Percentiles rank a stretch among this genome's conserved stretches.
phyloP scores from a whole-genome alignment of 2,888 invertebrate genomes.

The Nomada goodeniana region DNA sequence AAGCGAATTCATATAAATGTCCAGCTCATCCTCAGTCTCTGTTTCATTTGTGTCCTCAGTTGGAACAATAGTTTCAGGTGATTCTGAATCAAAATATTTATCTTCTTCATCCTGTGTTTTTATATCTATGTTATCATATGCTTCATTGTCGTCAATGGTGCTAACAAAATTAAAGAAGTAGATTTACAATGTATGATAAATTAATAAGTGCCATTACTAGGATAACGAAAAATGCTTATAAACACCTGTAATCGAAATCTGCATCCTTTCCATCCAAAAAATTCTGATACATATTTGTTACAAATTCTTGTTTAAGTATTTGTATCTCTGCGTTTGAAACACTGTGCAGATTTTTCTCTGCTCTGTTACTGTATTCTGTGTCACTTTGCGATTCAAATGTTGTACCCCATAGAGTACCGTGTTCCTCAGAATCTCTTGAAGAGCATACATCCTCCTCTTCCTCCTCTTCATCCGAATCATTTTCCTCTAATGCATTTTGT shows the following conservation, averaged over 20 bases:
- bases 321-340: conserved; percentile 85
- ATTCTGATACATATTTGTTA: conserved; percentile 93
- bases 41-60: conserved; percentile 69
- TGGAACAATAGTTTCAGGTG: conserved; percentile 85
- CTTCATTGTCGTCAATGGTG: conserved; percentile 91
- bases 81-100: conserved; percentile 95
- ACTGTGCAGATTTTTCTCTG: conserved; percentile 68
- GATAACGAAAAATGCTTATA: conserved; percentile 1
- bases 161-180: conserved; percentile 79
- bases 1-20: conserved; percentile 88
- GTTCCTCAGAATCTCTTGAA: conserved; percentile 48
- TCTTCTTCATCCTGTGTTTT: conserved; percentile 94
- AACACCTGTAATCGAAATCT: conserved; percentile 92
- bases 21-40: conserved; percentile 88
- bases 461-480: conserved; percentile 78
- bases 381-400: conserved; percentile 69
- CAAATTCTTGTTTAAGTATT: conserved; percentile 91
- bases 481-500: conserved; percentile 84
- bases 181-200: not conserved
- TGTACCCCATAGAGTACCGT: conserved; percentile 78
- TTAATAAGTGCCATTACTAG: not conserved
- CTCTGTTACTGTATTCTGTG: conserved; percentile 12
- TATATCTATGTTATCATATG: conserved; percentile 91
- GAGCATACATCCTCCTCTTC: conserved; percentile 72
- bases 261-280: conserved; percentile 93